These are phyloP conservation scores for Lasius fuliginosus DNA, from an alignment of 2,888 invertebrate species.

Conservation along the genomic window DNA sequence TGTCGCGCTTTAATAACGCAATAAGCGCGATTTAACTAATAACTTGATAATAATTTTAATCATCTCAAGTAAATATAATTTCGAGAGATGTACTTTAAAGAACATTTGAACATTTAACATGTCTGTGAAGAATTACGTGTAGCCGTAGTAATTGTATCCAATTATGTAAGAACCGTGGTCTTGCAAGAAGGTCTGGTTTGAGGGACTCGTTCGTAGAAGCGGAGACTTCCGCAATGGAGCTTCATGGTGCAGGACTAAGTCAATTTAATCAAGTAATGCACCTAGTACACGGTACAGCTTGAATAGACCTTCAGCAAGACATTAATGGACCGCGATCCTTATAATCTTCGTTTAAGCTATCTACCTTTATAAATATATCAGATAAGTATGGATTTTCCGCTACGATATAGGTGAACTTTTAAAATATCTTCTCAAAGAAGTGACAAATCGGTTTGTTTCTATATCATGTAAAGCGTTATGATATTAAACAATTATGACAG, in stretches of 20 bases:
- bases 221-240: slow-evolving; percentile 36
- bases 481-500: neutral
- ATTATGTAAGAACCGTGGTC: slow-evolving; percentile 27
- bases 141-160: slow-evolving; percentile 20
- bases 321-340: slow-evolving; percentile 55
- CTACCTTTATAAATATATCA: slow-evolving; percentile 50
- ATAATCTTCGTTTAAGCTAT: slow-evolving; percentile 53
- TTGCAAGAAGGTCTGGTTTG: slow-evolving; percentile 31
- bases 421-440: slow-evolving; percentile 20
- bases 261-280: slow-evolving; percentile 62
- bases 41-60: slow-evolving; percentile 14
- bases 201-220: slow-evolving; percentile 5
- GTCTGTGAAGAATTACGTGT: slow-evolving; percentile 8
- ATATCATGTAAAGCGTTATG: neutral
- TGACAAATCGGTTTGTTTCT: slow-evolving; percentile 25
- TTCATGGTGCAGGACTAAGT: slow-evolving; percentile 42
- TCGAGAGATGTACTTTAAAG: neutral
- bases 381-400: slow-evolving; percentile 56
- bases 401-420: slow-evolving; percentile 2
- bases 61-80: slow-evolving; percentile 1
- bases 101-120: slow-evolving; percentile 10
- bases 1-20: neutral
- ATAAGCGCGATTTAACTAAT: neutral
- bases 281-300: slow-evolving; percentile 43
- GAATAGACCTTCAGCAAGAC: slow-evolving; percentile 52